Conservation (phyloP, 2,888 invertebrate genomes). For the Ceramica pisi region DNA sequence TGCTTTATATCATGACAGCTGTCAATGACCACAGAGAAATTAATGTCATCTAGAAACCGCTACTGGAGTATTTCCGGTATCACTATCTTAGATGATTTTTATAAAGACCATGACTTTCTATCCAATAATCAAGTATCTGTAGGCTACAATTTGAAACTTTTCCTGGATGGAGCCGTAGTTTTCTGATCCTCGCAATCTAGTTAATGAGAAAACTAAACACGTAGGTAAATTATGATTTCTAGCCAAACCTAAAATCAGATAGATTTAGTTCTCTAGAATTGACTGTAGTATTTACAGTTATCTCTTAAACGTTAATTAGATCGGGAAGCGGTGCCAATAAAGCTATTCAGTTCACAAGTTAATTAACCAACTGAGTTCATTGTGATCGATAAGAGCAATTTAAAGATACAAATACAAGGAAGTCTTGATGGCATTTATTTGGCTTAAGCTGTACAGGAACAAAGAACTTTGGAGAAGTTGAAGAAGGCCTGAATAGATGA, state of each 20-base stretch:
- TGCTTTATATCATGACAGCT: slow-evolving; percentile 37
- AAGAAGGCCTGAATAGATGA: not conserved
- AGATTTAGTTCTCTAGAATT: not conserved
- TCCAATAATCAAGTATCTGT: no score
- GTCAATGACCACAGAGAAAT: slow-evolving; percentile 34
- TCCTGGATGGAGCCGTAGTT: not conserved
- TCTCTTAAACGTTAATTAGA: slow-evolving; percentile 18
- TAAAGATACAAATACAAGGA: not conserved
- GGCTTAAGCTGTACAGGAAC: no score
- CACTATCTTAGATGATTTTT: no score
- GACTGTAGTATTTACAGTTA: not conserved
- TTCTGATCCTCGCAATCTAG: not conserved
- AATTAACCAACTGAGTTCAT: slow-evolving; percentile 12
- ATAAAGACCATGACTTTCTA: no score
- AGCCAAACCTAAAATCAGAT: no score
- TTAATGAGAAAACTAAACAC: not conserved
- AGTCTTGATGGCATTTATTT: no score
- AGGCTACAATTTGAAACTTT: no score
- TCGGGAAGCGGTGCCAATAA: slow-evolving; percentile 26
- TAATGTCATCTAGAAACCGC: slow-evolving; percentile 4
- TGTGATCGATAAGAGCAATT: not conserved
- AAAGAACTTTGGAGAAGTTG: not conserved
- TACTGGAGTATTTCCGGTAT: not conserved
- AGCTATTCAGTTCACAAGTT: slow-evolving; percentile 18
- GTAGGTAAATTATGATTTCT: no score